A percentile compares a stretch with the other conserved stretches of the same genome.
phyloP scores from a whole-genome alignment of 2,888 invertebrate species.

The Hipparchia sbordonii region DNA sequence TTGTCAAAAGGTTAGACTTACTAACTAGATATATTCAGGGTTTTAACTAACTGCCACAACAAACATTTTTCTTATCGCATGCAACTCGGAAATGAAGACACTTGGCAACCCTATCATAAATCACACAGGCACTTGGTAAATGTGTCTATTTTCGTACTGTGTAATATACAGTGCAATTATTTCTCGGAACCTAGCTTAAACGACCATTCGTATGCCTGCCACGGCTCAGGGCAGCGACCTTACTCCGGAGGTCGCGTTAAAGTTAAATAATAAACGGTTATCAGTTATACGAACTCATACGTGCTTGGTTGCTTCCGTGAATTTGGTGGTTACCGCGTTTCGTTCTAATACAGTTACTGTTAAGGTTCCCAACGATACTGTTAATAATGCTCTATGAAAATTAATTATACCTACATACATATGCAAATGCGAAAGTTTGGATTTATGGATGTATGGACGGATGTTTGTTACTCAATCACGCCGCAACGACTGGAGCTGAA shows the following conservation, averaged over 20 bases:
- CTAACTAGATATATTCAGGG: too few relatives aligned
- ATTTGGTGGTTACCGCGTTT: constrained; percentile 10
- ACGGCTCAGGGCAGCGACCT: constrained; percentile 56
- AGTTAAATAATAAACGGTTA: constrained; percentile 55
- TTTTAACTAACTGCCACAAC: too few relatives aligned
- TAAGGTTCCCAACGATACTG: too few relatives aligned
- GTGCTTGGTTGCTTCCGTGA: constrained; percentile 40
- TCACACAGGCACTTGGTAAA: constrained; percentile 18
- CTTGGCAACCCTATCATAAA: constrained; percentile 17
- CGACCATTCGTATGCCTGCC: constrained; percentile 54
- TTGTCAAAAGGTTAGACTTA: too few relatives aligned
- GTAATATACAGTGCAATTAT: constrained; percentile 27
- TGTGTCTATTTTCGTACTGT: constrained; percentile 25
- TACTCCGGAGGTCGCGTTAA: constrained; percentile 55
- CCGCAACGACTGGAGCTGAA: too few relatives aligned
- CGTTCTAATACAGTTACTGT: constrained; percentile 4
- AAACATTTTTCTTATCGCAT: neutral
- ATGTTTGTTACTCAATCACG: too few relatives aligned
- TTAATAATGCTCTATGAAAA: too few relatives aligned
- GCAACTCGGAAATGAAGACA: neutral
- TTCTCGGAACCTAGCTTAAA: constrained; percentile 16
- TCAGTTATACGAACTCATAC: constrained; percentile 39
- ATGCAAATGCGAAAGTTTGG: too few relatives aligned
- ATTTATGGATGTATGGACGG: too few relatives aligned
- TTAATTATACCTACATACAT: too few relatives aligned